Base-by-base conservation (phyloP, 2,888 invertebrate genomes). In the Cantharis nigra region DNA sequence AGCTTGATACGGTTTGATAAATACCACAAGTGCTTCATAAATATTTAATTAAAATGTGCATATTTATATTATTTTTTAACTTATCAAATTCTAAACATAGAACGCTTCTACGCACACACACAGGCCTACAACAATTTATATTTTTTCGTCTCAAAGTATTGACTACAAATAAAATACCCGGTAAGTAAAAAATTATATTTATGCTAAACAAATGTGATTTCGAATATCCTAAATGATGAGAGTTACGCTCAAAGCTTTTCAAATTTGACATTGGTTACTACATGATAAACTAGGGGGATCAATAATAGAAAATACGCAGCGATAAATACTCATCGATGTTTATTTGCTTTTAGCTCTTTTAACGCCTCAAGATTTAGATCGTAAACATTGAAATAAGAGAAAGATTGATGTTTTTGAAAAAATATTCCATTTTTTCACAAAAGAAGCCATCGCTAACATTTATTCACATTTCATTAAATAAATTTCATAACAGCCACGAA, bases 1-100 rank as follows among this genome's bases (percentile, higher is more conserved):
- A 78, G 78, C 78, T 78, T 78, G 75, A 75, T 75, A 75, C 30
- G 13, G 64, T 75, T 70, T 75, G 72, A 78, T 78, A 78, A 78
- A 70, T 78, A 65, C 70, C 67, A 78, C 78, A 78, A 78, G 78
- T 78, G 78, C 72, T 78, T 72, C n/a, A 78, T 78, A 78, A 78
- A 78, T 75, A 78, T 75, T 78, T 78, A 63, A 23, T 23, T 14
- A 26, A 69, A 69, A 16, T 26, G 63, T 69, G 70, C 74, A 23
- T 78, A 65, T 76, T 76, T 76, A 49, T 64, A 23, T 67, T 67
- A 67, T 11, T 23, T 16, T 23, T 16, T n/a, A 23, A 67, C 20
- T 67, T 64, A 49, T 49, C n/a, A 49, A 49, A 49, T 49, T 49
- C 49, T 49, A 49, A 49, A 49, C 49, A 49, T 49, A 49, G 49